Evolutionary conservation across 2,888 invertebrate species (phyloP).

Genomic region (Tetragnatha montana): DNA sequence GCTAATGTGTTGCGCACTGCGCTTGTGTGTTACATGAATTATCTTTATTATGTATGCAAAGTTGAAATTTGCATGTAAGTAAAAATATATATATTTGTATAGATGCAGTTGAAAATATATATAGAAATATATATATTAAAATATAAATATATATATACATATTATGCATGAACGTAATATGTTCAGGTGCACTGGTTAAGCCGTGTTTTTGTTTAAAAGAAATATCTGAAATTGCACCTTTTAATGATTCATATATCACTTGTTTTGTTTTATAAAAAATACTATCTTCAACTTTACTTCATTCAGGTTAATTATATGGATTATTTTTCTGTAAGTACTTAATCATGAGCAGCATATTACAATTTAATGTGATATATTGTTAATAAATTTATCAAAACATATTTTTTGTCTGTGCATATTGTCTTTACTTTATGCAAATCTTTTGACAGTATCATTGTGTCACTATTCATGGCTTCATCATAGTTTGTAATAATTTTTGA

Average conservation of each 20-base stretch:
- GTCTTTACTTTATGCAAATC: conserved; percentile 18
- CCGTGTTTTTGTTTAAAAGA: conserved; percentile 34
- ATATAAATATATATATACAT: conserved; percentile 13
- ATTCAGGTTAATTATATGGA: neutral
- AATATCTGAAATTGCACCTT: conserved; percentile 32
- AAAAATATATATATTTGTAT: conserved; percentile 62
- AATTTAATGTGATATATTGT: conserved; percentile 38
- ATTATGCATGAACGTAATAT: conserved; percentile 6
- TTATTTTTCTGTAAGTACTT: conserved; percentile 33
- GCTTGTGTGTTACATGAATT: conserved; percentile 33
- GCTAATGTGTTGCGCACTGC: conserved; percentile 32
- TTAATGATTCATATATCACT: conserved; percentile 5
- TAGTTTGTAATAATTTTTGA: neutral
- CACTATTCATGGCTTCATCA: neutral
- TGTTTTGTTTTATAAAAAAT: conserved; percentile 21
- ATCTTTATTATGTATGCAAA: conserved; percentile 52
- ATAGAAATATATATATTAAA: conserved; percentile 41
- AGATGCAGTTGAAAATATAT: conserved; percentile 47
- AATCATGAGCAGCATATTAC: conserved; percentile 6
- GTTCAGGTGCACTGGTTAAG: conserved; percentile 43
- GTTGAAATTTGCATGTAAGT: conserved; percentile 60
- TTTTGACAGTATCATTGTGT: conserved; percentile 1
- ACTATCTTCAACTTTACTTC: conserved; percentile 12
- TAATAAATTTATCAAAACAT: neutral
- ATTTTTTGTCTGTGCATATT: neutral